Conservation (phyloP, 2,113 vertebrate species). For the Pituophis catenifer region DNA sequence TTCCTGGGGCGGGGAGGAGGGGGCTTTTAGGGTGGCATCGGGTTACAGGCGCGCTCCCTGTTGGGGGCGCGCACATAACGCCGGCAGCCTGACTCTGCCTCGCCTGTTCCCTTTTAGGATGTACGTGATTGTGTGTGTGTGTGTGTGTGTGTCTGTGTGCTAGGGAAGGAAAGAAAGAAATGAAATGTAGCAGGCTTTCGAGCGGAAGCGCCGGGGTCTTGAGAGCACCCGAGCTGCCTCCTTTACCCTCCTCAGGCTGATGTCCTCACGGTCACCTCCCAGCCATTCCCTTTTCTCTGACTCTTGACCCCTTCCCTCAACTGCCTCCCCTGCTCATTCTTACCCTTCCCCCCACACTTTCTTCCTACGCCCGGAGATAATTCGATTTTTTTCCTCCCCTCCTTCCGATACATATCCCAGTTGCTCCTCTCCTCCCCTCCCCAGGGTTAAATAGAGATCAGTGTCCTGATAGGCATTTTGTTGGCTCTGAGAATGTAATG, state of each 20-base stretch:
- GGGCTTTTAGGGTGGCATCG: constrained; percentile 46
- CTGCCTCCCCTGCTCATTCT: background rate
- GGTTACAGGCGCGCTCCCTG: constrained; percentile 41
- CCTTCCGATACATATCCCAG: background rate
- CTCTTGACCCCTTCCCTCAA: background rate
- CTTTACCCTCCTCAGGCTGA: background rate
- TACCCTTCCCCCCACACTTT: background rate
- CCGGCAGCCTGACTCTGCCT: constrained; percentile 54
- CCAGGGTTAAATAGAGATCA: constrained; percentile 4
- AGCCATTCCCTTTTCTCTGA: background rate
- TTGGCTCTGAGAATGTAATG: constrained; percentile 15
- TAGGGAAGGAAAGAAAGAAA: background rate
- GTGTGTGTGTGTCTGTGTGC: background rate
- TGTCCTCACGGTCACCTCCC: background rate
- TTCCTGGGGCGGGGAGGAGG: constrained; percentile 45
- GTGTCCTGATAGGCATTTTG: background rate
- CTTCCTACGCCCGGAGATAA: constrained; percentile 35
- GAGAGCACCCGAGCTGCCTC: background rate
- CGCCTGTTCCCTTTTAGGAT: background rate
- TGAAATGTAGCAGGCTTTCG: background rate
- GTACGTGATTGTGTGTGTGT: background rate
- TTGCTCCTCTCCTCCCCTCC: background rate
- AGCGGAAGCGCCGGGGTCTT: background rate
- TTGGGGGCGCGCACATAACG: background rate
- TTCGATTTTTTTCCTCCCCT: constrained; percentile 6